Conservation (phyloP, 2,113 vertebrate genomes). For the Boulengeromyrus knoepffleri region DNA sequence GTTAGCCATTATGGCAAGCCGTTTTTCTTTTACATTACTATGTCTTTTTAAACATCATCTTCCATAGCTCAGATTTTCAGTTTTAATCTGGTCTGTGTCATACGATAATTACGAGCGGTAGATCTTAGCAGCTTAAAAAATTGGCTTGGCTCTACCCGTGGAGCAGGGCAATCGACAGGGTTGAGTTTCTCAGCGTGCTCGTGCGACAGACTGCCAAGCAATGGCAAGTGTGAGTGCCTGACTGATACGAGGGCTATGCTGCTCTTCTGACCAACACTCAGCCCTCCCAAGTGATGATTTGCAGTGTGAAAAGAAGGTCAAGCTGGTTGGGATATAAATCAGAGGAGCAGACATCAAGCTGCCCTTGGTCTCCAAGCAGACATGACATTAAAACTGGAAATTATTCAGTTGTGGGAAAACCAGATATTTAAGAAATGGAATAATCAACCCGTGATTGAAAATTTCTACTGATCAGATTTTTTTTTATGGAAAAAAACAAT, state of each 20-base stretch:
- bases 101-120: not conserved
- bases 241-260: not conserved
- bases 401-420: not conserved
- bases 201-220: not conserved
- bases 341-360: not conserved
- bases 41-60: not conserved
- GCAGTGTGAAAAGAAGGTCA: slow-evolving; percentile 7
- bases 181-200: not conserved
- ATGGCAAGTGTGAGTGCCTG: no score
- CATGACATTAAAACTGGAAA: not conserved
- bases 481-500: not conserved
- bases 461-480: not conserved
- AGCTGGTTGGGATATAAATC: not conserved
- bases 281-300: not conserved
- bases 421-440: not conserved
- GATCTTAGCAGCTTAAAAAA: not conserved
- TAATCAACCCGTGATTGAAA: not conserved
- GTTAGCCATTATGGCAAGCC: not conserved
- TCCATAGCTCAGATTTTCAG: not conserved
- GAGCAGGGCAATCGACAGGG: not conserved
- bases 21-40: not conserved
- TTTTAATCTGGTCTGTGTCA: not conserved
- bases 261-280: not conserved
- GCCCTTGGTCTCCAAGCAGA: not conserved
- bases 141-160: not conserved